Conservation (phyloP, 1,140 invertebrate genomes). For the Trinorchestia longiramus region DNA sequence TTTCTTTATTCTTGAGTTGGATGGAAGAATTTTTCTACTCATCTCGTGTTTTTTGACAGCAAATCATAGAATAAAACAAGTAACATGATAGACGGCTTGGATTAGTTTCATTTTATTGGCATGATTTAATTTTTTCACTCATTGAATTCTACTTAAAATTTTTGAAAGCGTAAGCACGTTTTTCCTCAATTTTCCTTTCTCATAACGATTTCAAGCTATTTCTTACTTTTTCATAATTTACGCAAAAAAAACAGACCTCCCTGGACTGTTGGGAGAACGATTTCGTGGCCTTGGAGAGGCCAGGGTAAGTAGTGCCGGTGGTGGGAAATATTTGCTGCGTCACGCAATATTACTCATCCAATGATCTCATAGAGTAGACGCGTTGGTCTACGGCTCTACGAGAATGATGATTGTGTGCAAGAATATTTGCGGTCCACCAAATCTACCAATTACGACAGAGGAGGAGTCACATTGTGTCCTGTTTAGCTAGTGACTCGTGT, state of each 20-base stretch:
- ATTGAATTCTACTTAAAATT: not conserved
- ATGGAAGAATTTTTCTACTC: too few relatives aligned
- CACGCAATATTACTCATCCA: not conserved
- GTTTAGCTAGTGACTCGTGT: not conserved
- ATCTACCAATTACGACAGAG: not conserved
- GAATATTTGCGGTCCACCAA: not conserved
- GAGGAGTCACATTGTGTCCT: not conserved
- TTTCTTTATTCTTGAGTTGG: too few relatives aligned
- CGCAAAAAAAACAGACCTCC: not conserved
- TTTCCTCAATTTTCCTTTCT: not conserved
- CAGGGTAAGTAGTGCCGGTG: not conserved
- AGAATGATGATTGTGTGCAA: not conserved
- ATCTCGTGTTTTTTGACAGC: too few relatives aligned
- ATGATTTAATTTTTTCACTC: not conserved
- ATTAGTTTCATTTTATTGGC: not conserved
- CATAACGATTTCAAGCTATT: not conserved
- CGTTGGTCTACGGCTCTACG: too few relatives aligned
- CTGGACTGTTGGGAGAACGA: not conserved
- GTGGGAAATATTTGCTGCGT: not conserved
- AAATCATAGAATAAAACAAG: not conserved
- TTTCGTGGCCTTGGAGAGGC: not conserved
- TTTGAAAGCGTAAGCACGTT: not conserved
- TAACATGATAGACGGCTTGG: too few relatives aligned
- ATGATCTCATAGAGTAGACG: not conserved
- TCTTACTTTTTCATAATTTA: not conserved